Evolutionary conservation across 1,140 invertebrate species (phyloP).

Genomic region (Dinothrombium tinctorium): DNA sequence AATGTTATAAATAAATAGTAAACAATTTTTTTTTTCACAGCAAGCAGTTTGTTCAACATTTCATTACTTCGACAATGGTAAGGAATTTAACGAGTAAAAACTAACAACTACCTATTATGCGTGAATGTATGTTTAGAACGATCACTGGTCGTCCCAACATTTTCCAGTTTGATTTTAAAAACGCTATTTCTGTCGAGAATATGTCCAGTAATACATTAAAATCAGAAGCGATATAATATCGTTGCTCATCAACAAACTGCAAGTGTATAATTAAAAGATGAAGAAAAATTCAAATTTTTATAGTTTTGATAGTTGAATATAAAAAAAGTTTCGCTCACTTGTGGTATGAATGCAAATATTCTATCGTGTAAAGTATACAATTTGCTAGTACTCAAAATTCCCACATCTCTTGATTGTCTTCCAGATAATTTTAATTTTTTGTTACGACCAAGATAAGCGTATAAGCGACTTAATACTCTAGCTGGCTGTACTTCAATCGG

Average conservation of each 20-base stretch:
- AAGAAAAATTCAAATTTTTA: constrained; percentile 4
- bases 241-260: constrained; percentile 81
- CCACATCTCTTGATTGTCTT: constrained; percentile 78
- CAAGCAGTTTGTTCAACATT: not conserved
- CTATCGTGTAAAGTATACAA: constrained; percentile 82
- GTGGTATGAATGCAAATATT: constrained; percentile 93
- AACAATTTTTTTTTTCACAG: too few relatives aligned
- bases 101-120: constrained; percentile 70
- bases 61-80: not conserved
- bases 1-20: not conserved
- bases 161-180: constrained; percentile 78
- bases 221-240: constrained; percentile 90
- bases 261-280: not conserved
- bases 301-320: not conserved
- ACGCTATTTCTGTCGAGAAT: constrained; percentile 74
- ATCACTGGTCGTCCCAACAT: constrained; percentile 61
- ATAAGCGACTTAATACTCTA: constrained; percentile 73
- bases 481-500: constrained; percentile 91
- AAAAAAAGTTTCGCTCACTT: constrained; percentile 35
- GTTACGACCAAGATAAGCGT: constrained; percentile 80
- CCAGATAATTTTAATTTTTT: constrained; percentile 77
- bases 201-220: constrained; percentile 90
- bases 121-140: constrained; percentile 58
- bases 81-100: not conserved
- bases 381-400: constrained; percentile 94